phyloP scores from a whole-genome alignment of 2,888 invertebrate genomes.

The Acleris holmiana region DNA sequence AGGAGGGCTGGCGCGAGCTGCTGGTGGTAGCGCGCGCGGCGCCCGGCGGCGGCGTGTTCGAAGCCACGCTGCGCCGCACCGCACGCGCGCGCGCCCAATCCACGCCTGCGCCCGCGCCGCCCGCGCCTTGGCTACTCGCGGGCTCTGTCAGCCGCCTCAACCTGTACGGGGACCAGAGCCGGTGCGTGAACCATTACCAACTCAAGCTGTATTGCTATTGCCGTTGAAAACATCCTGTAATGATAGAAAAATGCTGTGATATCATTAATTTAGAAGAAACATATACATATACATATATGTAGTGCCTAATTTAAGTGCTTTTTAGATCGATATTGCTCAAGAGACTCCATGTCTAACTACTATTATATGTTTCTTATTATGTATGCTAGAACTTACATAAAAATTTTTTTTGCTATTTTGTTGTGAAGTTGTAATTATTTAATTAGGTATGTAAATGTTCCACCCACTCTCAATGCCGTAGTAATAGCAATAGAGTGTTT shows the following conservation, averaged over 20 bases:
- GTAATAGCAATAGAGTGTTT: too few relatives aligned
- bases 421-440: too few relatives aligned
- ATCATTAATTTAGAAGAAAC: slow-evolving; percentile 39
- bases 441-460: too few relatives aligned
- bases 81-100: slow-evolving; percentile 37
- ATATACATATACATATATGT: not conserved
- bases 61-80: slow-evolving; percentile 87
- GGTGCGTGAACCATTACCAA: slow-evolving; percentile 89
- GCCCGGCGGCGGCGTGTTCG: slow-evolving; percentile 90
- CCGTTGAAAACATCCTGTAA: slow-evolving; percentile 46
- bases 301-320: slow-evolving; percentile 28
- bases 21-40: slow-evolving; percentile 85
- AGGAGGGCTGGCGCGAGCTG: slow-evolving; percentile 84
- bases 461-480: too few relatives aligned
- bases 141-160: slow-evolving; percentile 92
- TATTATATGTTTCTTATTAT: too few relatives aligned
- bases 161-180: slow-evolving; percentile 91
- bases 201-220: slow-evolving; percentile 93
- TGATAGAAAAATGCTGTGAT: slow-evolving; percentile 50
- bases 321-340: slow-evolving; percentile 18
- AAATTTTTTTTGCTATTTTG: too few relatives aligned
- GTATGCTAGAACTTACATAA: too few relatives aligned
- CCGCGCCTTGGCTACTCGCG: slow-evolving; percentile 76
- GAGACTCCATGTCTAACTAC: not conserved
- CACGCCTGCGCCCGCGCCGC: slow-evolving; percentile 42